Percentiles rank a stretch among this genome's conserved stretches.
Conservation (phyloP, 2,797 vertebrate genomes). For the Phrynocephalus forsythii region DNA sequence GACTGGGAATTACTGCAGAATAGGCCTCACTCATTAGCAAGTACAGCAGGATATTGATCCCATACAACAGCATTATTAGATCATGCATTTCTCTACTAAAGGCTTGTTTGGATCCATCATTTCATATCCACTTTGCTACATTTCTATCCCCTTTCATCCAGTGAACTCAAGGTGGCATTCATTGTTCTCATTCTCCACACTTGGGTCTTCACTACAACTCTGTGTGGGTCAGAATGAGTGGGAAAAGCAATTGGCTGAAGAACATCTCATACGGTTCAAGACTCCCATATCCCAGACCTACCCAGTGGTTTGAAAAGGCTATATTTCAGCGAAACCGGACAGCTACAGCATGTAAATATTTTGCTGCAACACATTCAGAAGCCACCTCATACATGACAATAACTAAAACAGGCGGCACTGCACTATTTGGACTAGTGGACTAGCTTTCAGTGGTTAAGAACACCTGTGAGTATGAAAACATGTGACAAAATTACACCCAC, state of each 20-base stretch:
- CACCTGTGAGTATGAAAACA: slow-evolving; percentile 1
- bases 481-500: neutral
- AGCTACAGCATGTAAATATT: neutral
- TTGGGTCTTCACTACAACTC: too few relatives aligned
- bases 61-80: neutral
- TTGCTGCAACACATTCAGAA: neutral
- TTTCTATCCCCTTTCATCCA: too few relatives aligned
- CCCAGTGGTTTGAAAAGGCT: neutral
- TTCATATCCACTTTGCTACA: neutral
- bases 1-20: neutral
- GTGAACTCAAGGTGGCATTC: too few relatives aligned
- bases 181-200: too few relatives aligned
- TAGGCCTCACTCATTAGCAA: neutral
- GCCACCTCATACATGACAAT: neutral
- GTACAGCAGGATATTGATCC: neutral
- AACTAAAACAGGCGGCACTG: neutral
- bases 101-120: neutral
- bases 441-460: neutral
- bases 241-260: too few relatives aligned
- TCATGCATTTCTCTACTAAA: too few relatives aligned
- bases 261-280: too few relatives aligned
- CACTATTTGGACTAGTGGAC: neutral
- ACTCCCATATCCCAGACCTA: too few relatives aligned
- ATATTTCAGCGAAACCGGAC: neutral
- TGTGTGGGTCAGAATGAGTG: too few relatives aligned